Conservation (phyloP, 2,113 vertebrate genomes). For the Xenus cinereus region DNA sequence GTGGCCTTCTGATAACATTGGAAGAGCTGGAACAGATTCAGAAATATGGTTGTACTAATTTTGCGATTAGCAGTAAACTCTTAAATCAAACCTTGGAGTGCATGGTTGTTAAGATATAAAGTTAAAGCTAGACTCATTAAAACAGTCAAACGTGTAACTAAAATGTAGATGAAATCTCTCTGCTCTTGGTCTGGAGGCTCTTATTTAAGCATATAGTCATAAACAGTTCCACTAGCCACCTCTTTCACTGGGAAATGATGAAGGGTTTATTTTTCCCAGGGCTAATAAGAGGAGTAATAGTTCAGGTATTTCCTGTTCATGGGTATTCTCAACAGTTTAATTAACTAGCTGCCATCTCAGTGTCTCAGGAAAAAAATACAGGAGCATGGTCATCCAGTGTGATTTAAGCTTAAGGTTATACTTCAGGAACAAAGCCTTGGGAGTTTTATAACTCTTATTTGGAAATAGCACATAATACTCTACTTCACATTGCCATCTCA, state of each 20-base stretch:
- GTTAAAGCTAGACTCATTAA: neutral
- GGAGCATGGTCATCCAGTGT: neutral
- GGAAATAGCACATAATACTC: neutral
- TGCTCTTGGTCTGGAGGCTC: neutral
- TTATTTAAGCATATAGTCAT: neutral
- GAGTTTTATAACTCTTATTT: neutral
- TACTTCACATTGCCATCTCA: rapidly evolving
- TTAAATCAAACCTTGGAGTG: neutral
- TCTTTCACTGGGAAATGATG: neutral
- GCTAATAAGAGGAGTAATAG: neutral
- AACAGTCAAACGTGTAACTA: neutral
- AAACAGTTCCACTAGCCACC: neutral
- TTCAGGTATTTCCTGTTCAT: neutral
- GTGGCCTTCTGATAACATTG: neutral
- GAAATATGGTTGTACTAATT: neutral
- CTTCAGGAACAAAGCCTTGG: neutral
- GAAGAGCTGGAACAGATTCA: neutral
- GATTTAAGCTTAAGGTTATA: neutral
- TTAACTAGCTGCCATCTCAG: neutral
- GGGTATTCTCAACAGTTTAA: neutral
- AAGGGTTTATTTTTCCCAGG: neutral
- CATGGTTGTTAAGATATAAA: neutral
- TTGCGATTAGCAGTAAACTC: neutral
- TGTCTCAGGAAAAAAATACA: neutral
- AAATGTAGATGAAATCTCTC: neutral